Evolutionary conservation across 2,888 invertebrate species (phyloP).

Genomic region (Drosophila paranaensis): DNA sequence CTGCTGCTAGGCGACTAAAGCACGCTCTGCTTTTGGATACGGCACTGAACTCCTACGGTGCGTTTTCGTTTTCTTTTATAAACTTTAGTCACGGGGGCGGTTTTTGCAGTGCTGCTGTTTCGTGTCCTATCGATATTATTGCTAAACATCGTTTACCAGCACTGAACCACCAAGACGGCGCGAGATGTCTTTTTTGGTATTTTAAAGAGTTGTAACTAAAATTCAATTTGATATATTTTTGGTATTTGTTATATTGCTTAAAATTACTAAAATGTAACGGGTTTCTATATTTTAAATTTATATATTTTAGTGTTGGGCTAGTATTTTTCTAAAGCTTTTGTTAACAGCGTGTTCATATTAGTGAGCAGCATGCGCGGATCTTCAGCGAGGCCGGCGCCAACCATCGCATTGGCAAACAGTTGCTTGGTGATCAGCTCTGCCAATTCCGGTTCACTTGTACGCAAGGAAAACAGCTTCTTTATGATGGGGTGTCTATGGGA

Average conservation of each 20-base stretch:
- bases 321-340: conserved; percentile 92
- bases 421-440: conserved; percentile 94
- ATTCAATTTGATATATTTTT: background rate
- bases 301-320: conserved; percentile 65
- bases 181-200: background rate
- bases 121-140: conserved; percentile 29
- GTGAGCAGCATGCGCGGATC: conserved; percentile 94
- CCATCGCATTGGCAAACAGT: conserved; percentile 97
- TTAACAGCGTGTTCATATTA: conserved; percentile 94
- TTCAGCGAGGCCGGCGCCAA: conserved; percentile 96
- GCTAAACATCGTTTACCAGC: background rate
- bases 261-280: conserved; percentile 7
- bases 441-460: conserved; percentile 90
- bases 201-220: background rate
- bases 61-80: conserved; percentile 67
- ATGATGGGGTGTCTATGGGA: conserved; percentile 92
- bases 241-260: conserved; percentile 19
- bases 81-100: conserved; percentile 76
- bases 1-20: conserved; percentile 63
- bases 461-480: conserved; percentile 92
- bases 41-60: conserved; percentile 69
- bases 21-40: conserved; percentile 69
- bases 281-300: conserved; percentile 21
- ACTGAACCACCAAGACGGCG: background rate
- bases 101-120: conserved; percentile 21